A percentile compares a stretch with the other conserved stretches of the same genome.
Conservation (phyloP, 2,888 invertebrate species). For the Nephrotoma guestfalica region DNA sequence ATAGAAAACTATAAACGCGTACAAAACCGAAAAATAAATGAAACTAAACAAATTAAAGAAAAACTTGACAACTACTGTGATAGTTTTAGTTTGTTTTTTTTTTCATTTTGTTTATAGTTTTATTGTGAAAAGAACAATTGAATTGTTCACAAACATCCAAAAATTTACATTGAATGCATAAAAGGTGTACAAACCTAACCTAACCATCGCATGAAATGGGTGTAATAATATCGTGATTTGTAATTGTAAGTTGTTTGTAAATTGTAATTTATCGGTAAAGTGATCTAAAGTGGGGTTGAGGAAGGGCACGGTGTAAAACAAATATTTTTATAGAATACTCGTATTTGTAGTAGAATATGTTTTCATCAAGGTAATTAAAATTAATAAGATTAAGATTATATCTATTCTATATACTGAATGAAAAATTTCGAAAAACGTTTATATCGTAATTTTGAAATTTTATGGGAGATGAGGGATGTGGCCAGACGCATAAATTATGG, state of each 20-base stretch:
- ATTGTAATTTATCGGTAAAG: not conserved
- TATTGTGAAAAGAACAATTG: not conserved
- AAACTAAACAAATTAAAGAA: not conserved
- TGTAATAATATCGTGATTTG: not conserved
- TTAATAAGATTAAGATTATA: too few relatives aligned
- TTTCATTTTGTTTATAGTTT: not conserved
- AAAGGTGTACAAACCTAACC: not conserved
- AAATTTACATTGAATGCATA: not conserved
- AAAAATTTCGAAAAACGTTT: too few relatives aligned
- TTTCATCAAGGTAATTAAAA: too few relatives aligned
- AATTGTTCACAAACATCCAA: not conserved
- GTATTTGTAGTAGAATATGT: too few relatives aligned
- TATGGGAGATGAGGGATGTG: too few relatives aligned
- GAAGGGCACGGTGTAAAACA: not conserved
- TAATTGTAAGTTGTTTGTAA: not conserved
- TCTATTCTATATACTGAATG: too few relatives aligned
- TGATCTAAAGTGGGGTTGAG: not conserved
- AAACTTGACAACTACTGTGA: not conserved
- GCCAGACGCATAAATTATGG: too few relatives aligned
- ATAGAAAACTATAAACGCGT: not conserved
- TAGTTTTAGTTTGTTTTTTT: not conserved
- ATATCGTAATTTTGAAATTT: too few relatives aligned
- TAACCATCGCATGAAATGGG: not conserved
- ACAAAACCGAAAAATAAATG: not conserved
- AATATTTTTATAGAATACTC: not conserved